Evolutionary conservation across 2,113 vertebrate genomes (phyloP), one percentile per base, ranked within the genome.

Genomic region (Archocentrus centrarchus): DNA sequence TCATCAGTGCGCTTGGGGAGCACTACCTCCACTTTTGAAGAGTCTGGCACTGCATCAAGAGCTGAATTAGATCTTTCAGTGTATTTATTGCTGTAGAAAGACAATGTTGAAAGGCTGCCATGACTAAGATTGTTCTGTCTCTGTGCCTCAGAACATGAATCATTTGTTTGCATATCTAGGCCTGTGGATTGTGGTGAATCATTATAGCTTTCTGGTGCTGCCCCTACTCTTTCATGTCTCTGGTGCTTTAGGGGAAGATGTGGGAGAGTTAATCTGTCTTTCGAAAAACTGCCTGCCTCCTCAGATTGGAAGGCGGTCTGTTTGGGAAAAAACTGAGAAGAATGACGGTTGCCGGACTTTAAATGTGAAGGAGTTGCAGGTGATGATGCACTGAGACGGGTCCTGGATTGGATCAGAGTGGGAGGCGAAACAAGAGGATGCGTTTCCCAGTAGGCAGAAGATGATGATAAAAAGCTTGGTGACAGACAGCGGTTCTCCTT

Each of bases 401-500:
- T 57, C n/a, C 11, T 35, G 9, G 47, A 24, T 17, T 79, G 63
- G 17, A 93, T 83, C 47, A 86, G 75, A 37, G 79, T 85, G n/a
- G 84, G 86, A 55, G 92, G 63, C 5, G 94, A 93, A 77, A 70
- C 82, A 53, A 64, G 80, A 75, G 88, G 84, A 50, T 35, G 66
- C 14, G 79, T 37, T 30, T 94, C 94, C 94, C 93, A 93, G 1
- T 84, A 78, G 77, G 92, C 82, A 59, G 90, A 90, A 17, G 92
- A 88, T 55, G 93, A 89, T 11, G 84, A 79, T 44, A 78, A 91
- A 82, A 85, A 82, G 20, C 81, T 90, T 20, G 61, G 85, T 14
- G 82, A 86, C 63, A 55, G 76, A 62, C 24, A 39, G 55, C 32
- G 64, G 66, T 80, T 88, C 24, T 82, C 88, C 73, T 83, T 89